Conservation (phyloP, 2,113 vertebrate genomes). For the Dromiciops gliroides region DNA sequence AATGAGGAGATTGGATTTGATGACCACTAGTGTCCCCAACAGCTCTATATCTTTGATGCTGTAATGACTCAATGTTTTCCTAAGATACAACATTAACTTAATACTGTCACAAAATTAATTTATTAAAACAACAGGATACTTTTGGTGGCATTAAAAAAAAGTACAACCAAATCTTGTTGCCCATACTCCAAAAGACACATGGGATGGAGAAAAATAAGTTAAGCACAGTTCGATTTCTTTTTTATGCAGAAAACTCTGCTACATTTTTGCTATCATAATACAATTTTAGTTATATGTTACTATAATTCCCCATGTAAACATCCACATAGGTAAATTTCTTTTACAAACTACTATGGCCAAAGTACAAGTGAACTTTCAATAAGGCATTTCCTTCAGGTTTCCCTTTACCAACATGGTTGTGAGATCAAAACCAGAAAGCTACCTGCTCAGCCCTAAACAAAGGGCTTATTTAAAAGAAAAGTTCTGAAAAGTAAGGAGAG, state of each 20-base stretch:
- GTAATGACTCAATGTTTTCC: not conserved
- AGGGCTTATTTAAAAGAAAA: not conserved
- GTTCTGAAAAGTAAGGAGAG: not conserved
- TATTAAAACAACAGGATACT: conserved; percentile 33
- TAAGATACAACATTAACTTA: conserved; percentile 39
- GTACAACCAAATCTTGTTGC: conserved; percentile 63
- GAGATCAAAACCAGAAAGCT: not conserved
- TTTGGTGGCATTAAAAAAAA: conserved; percentile 65
- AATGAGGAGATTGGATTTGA: not conserved
- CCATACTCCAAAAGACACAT: not conserved
- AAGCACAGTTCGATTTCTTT: not conserved
- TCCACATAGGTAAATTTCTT: not conserved
- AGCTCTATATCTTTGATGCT: not conserved
- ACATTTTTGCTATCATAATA: conserved; percentile 47
- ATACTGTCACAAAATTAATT: conserved; percentile 68
- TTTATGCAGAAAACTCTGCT: conserved; percentile 53
- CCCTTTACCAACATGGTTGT: not conserved
- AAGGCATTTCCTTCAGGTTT: conserved; percentile 65
- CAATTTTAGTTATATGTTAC: conserved; percentile 57
- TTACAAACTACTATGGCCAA: conserved; percentile 50
- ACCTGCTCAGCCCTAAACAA: not conserved
- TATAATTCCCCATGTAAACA: not conserved
- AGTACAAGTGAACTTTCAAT: conserved; percentile 17
- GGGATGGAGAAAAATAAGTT: not conserved
- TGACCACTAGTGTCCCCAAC: not conserved